Evolutionary conservation across 2,888 invertebrate species (phyloP).

Genomic region (Camponotus fellah): DNA sequence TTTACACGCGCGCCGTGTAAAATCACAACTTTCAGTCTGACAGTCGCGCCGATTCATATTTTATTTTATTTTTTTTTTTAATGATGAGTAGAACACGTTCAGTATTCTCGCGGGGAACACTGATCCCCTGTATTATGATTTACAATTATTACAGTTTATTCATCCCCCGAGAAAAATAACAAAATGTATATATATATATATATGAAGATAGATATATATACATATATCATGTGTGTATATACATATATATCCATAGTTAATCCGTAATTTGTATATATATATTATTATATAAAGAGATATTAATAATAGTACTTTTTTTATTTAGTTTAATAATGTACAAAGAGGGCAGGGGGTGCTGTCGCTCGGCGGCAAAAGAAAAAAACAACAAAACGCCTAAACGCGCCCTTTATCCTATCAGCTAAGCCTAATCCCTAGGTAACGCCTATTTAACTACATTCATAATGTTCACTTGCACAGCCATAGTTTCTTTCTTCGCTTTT

Average conservation of each 20-base stretch:
- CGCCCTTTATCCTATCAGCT: slow-evolving; percentile 82
- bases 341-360: slow-evolving; percentile 74
- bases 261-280: slow-evolving; percentile 81
- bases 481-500: slow-evolving; percentile 81
- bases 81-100: slow-evolving; percentile 78
- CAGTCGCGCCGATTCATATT: slow-evolving; percentile 70
- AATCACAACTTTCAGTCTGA: slow-evolving; percentile 81
- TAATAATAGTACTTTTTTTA: slow-evolving; percentile 82
- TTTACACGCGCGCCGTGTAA: slow-evolving; percentile 73
- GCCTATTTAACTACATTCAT: slow-evolving; percentile 84
- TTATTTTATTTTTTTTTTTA: slow-evolving; percentile 54
- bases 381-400: slow-evolving; percentile 79
- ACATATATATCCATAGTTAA: slow-evolving; percentile 79
- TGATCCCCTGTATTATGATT: slow-evolving; percentile 71
- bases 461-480: slow-evolving; percentile 86
- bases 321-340: slow-evolving; percentile 84
- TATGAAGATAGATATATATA: slow-evolving; percentile 68
- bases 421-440: slow-evolving; percentile 84
- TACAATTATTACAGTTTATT: slow-evolving; percentile 76
- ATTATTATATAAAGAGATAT: slow-evolving; percentile 84
- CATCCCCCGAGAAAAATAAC: slow-evolving; percentile 81
- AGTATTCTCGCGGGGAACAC: slow-evolving; percentile 65
- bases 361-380: slow-evolving; percentile 67
- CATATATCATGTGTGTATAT: slow-evolving; percentile 78
- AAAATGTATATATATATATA: slow-evolving; percentile 79